Base-by-base conservation (phyloP, 2,888 invertebrate species). In the Melitaea athalia region DNA sequence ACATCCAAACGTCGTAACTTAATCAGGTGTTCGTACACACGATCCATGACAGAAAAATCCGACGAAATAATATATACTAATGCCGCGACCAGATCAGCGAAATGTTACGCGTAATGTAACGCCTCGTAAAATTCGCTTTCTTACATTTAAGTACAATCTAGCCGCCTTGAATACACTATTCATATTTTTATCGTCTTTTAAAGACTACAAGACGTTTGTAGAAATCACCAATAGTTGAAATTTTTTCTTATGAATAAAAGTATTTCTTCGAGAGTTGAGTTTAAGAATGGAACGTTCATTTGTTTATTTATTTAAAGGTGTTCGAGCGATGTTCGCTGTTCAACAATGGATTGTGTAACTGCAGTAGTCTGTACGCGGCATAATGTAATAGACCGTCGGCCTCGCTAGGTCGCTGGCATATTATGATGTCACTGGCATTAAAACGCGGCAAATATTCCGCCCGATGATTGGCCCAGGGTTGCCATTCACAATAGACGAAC, bases 351-450 rank as follows among this genome's bases (percentile, higher is more conserved):
- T 38, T 38, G 8, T 38, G 8, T 38, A 38, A 49, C n/a, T 49
- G n/a, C 49, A 11, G 33, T 38, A 5, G 49, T 31, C 50, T 62
- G 17, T 15, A 50, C 45, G 3, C 42, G 15, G 17, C 52, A 24
- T 73, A 73, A 74, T 74, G 73, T 76, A 73, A 75, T 68, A 70
- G 74, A 57, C 57, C 62, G 66, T 73, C 84, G 91, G 86, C 91
- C 91, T 92, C 90, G 91, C 72, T 85, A 81, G 91, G 91, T 91
- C 91, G 89, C 81, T 89, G 89, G 86, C 91, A 77, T 85, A 59
- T 53, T 70, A 85, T 91, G 90, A 91, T 86, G 89, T 91, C 89
- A 90, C 84, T 79, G 77, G 72, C 74, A 74, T 75, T 74, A 67
- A 60, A 72, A 55, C 53, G 78, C 79, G 80, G 81, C 80, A 85